Evolutionary conservation across 2,888 invertebrate genomes (phyloP), one percentile per base, ranked within the genome.

Genomic region (Cryptocephalus moraei): DNA sequence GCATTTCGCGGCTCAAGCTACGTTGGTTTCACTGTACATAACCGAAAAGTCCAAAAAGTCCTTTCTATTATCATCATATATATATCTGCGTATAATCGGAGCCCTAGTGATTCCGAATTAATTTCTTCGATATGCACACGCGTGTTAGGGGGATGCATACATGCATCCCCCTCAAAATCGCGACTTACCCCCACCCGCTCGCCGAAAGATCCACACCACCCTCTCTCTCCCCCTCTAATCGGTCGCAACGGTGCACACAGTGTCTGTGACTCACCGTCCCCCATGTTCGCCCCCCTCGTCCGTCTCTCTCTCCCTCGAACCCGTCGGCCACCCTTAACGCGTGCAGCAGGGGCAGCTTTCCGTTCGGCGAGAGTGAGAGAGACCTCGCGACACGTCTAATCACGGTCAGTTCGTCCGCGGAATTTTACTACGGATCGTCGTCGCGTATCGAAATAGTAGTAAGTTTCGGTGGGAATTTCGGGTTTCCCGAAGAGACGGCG

Each of bases 341-440:
- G 57, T 56, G 50, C 48, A 53, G 61, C 48, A 49, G 48, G 49
- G 50, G 50, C 57, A 57, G 62, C 61, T 64, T 62, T 65, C 65
- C 64, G 62, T 64, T 63, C 65, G 62, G 22, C 22, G 22, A 22
- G 22, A 22, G 22, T 6, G 22, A n/a, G n/a, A n/a, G n/a, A n/a
- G n/a, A n/a, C n/a, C n/a, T n/a, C 22, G 22, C 63, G 22, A 22
- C 61, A 63, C 62, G 65, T 67, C 66, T 67, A 67, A 67, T 67
- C 66, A 66, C 64, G 66, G 63, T 62, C 63, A 63, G 63, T 65
- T 59, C 59, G 57, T 57, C 59, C 57, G 59, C 57, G 56, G 56
- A 59, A 60, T 62, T 61, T 59, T 54, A 57, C 56, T 54, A 58
- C 22, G 6, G 6, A 4, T 22, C 22, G 22, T 22, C 22, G 6